These are phyloP conservation scores for Sebastes cheni DNA, from an alignment of 2,797 vertebrate genomes.

Conservation along the genomic window DNA sequence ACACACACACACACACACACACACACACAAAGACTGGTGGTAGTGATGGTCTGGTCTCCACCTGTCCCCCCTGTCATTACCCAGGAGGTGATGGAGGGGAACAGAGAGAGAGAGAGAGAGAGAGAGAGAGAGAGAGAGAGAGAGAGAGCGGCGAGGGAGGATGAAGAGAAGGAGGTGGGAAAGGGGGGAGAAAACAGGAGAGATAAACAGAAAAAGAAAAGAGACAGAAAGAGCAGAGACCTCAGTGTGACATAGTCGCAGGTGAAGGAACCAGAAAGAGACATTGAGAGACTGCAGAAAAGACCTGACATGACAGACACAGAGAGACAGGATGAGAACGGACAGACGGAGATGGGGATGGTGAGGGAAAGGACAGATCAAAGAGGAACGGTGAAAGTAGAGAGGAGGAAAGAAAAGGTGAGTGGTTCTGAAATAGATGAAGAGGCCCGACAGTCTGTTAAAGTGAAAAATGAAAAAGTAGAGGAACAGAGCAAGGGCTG, in stretches of 20 bases:
- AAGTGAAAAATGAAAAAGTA: background rate
- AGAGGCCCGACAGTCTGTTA: background rate
- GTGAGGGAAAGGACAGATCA: constrained; percentile 24
- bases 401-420: background rate
- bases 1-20: constrained; percentile 14
- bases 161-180: background rate
- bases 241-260: constrained; percentile 38
- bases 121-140: constrained; percentile 2
- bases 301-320: constrained; percentile 50
- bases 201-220: constrained; percentile 25
- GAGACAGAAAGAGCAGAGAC: constrained; percentile 44
- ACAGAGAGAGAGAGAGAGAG: constrained; percentile 18
- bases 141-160: constrained; percentile 10
- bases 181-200: background rate
- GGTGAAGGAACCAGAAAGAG: constrained; percentile 31
- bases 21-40: constrained; percentile 50
- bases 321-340: constrained; percentile 17
- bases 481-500: background rate
- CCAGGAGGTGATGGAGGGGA: constrained; percentile 68
- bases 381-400: background rate
- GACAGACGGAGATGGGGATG: constrained; percentile 20
- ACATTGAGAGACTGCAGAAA: constrained; percentile 46
- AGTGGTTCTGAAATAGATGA: constrained; percentile 1
- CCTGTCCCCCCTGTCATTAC: constrained; percentile 73
- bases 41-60: constrained; percentile 70